Evolutionary conservation across 2,113 vertebrate species (phyloP), one percentile per base, ranked within the genome.

Genomic region (Candoia aspera): DNA sequence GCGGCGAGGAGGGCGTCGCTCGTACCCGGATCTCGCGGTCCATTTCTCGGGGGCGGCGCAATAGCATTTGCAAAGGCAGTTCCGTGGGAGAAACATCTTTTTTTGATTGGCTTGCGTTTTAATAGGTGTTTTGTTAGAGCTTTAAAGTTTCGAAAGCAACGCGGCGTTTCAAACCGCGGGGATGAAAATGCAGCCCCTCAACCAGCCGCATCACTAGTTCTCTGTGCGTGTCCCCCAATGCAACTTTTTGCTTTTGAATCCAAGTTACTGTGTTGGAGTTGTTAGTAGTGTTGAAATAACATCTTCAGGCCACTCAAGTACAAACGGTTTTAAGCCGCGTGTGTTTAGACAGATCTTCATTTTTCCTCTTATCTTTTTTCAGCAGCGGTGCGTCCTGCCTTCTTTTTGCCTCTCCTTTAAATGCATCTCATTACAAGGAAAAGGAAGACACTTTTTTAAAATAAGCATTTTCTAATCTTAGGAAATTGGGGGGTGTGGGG

Each of bases 381-480:
- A 83, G 86, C 4, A 26, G 3, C 68, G 60, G 17, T 21, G 0
- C 12, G 23, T 24, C 42, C 33, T 86, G 53, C 37, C 15, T 33
- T 87, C 0, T 90, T 53, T 84, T 85, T 11, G 53, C 0, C 1
- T 83, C 8, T 21, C 59, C 73, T 64, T 33, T 83, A 83, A 90
- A 79, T 42, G 23, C 29, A 12, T 37, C 0, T 57, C 37, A 13
- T 49, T n/a, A 2, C 37, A 62, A 62, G 10, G 37, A 62, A 88
- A 53, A n/a, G 9, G 59, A n/a, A 88, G 64, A 42, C 42, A 8
- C 73, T 42, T 54, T 46, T 94, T 54, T 3, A 24, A 55, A 90
- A 91, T 90, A 79, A 3, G 1, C 33, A 85, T 95, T 37, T 92
- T 92, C 93, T 17, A 37, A 58, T 10, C 91, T 42, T 90, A 55